Percentiles rank a stretch among this genome's conserved stretches.
Evolutionary conservation across 2,113 vertebrate species (phyloP).

Genomic region (Neolamprologus kungweensis): DNA sequence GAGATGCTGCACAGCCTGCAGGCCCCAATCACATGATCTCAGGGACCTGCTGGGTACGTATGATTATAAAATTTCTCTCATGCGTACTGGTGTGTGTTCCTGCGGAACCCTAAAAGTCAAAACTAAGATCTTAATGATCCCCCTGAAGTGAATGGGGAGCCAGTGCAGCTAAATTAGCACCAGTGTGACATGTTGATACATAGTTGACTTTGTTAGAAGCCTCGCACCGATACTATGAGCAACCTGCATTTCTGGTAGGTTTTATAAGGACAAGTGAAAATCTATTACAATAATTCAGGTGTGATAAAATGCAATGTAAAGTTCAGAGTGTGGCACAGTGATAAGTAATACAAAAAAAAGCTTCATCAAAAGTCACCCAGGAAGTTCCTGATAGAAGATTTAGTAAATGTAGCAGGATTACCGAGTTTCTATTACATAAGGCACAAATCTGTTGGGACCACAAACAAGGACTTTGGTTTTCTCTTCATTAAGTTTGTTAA

Average conservation of each 20-base stretch:
- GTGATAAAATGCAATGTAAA: not conserved
- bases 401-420: not conserved
- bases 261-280: not conserved
- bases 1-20: not conserved
- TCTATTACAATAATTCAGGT: accelerated
- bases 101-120: not conserved
- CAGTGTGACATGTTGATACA: not conserved
- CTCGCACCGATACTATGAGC: accelerated
- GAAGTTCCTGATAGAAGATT: not conserved
- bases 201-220: not conserved
- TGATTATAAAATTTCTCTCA: not conserved
- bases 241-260: not conserved
- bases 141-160: not conserved
- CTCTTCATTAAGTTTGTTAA: not conserved
- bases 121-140: not conserved
- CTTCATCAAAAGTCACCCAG: not conserved
- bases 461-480: not conserved
- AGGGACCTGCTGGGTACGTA: accelerated
- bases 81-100: not conserved
- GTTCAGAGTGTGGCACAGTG: not conserved
- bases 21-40: not conserved
- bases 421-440: not conserved
- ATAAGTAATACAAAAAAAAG: not conserved
- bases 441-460: not conserved
- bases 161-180: not conserved